Conservation (phyloP, 2,113 vertebrate genomes). For the Poeciliopsis retropinna region DNA sequence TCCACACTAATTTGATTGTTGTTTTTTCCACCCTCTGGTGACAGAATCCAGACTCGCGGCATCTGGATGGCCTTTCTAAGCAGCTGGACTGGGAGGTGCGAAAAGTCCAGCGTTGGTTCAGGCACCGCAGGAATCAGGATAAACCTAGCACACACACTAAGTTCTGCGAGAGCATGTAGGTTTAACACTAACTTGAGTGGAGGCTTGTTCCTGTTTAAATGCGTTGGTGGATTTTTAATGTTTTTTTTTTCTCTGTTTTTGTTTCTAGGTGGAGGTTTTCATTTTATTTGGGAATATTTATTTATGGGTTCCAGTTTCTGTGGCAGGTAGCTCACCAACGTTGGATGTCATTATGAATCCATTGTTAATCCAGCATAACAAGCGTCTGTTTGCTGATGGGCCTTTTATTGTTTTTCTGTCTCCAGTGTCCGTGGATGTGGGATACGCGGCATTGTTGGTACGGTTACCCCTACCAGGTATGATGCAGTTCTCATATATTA, state of each 20-base stretch:
- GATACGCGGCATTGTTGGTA: constrained; percentile 96
- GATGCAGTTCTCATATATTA: background rate
- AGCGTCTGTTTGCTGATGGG: background rate
- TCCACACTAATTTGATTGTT: background rate
- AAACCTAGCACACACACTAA: constrained; percentile 94
- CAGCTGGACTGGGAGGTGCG: constrained; percentile 97
- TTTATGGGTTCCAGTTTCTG: constrained; percentile 90
- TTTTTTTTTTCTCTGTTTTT: constrained; percentile 43
- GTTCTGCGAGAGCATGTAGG: constrained; percentile 99
- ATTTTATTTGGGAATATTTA: constrained; percentile 95
- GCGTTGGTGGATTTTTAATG: background rate
- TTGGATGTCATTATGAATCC: background rate
- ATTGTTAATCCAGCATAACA: background rate
- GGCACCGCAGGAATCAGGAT: constrained; percentile 95
- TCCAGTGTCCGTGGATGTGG: constrained; percentile 93
- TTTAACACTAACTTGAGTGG: constrained; percentile 41
- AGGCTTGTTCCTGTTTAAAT: background rate
- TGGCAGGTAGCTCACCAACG: constrained; percentile 86
- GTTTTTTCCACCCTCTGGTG: background rate
- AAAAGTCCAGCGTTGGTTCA: constrained; percentile 96
- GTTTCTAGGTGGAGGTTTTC: constrained; percentile 93
- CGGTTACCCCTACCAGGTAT: constrained; percentile 95
- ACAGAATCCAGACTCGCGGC: constrained; percentile 90
- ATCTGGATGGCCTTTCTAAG: constrained; percentile 92
- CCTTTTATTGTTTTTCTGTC: background rate